Conservation (phyloP, 2,113 vertebrate species). For the Solea solea region DNA sequence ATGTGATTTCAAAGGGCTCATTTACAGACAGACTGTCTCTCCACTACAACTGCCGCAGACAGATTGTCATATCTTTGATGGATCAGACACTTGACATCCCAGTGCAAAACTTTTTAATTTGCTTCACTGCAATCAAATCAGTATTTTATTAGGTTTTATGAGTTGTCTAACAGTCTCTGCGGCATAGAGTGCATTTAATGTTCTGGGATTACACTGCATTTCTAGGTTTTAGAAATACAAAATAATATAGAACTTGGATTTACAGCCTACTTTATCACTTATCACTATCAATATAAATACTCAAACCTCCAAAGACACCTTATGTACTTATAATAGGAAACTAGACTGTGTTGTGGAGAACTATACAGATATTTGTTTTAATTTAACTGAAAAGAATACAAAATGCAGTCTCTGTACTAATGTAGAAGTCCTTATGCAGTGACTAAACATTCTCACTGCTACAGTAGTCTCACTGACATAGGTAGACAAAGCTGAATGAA, state of each 20-base stretch:
- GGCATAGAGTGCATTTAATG: no score
- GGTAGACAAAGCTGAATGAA: constrained; percentile 23
- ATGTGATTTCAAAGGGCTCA: background rate
- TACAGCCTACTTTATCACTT: no score
- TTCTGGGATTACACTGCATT: no score
- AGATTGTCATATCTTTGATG: constrained; percentile 21
- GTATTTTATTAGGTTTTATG: background rate
- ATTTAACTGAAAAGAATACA: background rate
- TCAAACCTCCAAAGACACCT: no score
- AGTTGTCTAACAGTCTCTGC: no score
- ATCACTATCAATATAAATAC: no score
- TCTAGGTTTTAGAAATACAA: no score
- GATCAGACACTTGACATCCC: constrained; percentile 14
- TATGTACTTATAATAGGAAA: background rate
- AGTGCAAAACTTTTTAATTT: constrained; percentile 1
- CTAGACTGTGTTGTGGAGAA: background rate
- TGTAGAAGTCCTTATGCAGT: background rate
- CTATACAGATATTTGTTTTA: no score
- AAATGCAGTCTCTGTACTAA: background rate
- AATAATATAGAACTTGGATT: no score
- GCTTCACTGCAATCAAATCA: background rate
- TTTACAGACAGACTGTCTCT: constrained; percentile 9
- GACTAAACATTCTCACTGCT: background rate
- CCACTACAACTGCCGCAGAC: background rate
- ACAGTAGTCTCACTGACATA: background rate